These are phyloP conservation scores for Metopia argyrocephala DNA, from an alignment of 2,888 invertebrate genomes.

Conservation along the genomic window DNA sequence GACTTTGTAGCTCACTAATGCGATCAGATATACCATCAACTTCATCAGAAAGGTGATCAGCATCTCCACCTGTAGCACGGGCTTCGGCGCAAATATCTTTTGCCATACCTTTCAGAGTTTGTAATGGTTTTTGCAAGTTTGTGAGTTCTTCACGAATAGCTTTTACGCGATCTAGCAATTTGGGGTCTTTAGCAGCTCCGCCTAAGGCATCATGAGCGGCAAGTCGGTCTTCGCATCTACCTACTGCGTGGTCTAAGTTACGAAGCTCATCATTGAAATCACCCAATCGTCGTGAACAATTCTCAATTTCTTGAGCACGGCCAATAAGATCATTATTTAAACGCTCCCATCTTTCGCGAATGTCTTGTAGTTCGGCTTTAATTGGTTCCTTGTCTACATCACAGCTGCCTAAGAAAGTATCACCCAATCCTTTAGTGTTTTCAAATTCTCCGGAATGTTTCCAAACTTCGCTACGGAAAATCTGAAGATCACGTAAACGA, in stretches of 20 bases:
- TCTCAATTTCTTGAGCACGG: slow-evolving; percentile 82
- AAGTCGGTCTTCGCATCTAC: slow-evolving; percentile 92
- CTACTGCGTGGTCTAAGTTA: slow-evolving; percentile 90
- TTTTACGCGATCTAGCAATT: slow-evolving; percentile 91
- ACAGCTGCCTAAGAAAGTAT: slow-evolving; percentile 91
- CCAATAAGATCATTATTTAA: slow-evolving; percentile 86
- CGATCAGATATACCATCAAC: slow-evolving; percentile 88
- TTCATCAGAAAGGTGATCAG: slow-evolving; percentile 87
- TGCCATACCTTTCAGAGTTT: slow-evolving; percentile 80
- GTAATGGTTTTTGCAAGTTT: slow-evolving; percentile 86
- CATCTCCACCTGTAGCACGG: slow-evolving; percentile 86
- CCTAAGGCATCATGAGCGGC: slow-evolving; percentile 84
- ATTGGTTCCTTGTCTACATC: slow-evolving; percentile 95
- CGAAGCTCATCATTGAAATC: slow-evolving; percentile 92
- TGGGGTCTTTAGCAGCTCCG: slow-evolving; percentile 88
- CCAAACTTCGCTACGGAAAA: slow-evolving; percentile 95
- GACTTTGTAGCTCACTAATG: slow-evolving; percentile 86
- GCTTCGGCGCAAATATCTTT: slow-evolving; percentile 89
- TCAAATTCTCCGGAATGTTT: slow-evolving; percentile 96
- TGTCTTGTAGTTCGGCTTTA: slow-evolving; percentile 87
- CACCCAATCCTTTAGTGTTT: slow-evolving; percentile 90
- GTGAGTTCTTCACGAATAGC: slow-evolving; percentile 89
- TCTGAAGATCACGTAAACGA: slow-evolving; percentile 91
- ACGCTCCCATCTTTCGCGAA: slow-evolving; percentile 94
- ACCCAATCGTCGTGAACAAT: slow-evolving; percentile 87